Conservation (phyloP, 2,113 vertebrate genomes). For the Butorides virescens region DNA sequence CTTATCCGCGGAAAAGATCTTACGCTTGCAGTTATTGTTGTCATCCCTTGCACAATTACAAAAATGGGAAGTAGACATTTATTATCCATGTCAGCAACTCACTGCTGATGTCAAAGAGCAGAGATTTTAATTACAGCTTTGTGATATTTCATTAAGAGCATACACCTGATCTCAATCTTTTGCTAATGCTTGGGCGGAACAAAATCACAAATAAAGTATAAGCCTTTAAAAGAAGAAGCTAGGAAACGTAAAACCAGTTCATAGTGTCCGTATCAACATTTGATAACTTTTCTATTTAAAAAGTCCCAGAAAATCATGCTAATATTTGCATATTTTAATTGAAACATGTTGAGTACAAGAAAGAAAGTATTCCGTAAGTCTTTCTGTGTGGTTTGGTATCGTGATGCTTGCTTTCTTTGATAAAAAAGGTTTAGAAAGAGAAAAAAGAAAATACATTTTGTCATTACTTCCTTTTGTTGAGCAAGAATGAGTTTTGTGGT, state of each 20-base stretch:
- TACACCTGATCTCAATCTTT: slow-evolving; percentile 15
- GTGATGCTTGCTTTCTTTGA: neutral
- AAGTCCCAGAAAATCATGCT: neutral
- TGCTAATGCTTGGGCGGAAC: slow-evolving; percentile 1
- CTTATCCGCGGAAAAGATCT: slow-evolving; percentile 6
- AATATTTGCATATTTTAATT: slow-evolving; percentile 43
- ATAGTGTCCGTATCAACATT: neutral
- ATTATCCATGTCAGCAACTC: neutral
- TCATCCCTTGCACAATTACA: neutral
- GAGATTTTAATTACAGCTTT: slow-evolving; percentile 43
- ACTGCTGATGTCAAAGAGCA: neutral
- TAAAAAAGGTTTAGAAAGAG: neutral
- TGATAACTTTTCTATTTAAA: neutral
- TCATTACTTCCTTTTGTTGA: neutral
- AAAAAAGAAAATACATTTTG: neutral
- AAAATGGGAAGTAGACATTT: neutral
- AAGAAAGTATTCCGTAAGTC: neutral
- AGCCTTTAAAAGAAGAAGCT: slow-evolving; percentile 17
- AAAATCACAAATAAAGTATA: slow-evolving; percentile 51
- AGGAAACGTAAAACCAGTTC: slow-evolving; percentile 38
- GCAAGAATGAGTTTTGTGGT: neutral
- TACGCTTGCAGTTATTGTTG: neutral
- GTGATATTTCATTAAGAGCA: neutral
- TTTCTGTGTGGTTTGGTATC: neutral
- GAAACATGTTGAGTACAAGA: neutral